These are phyloP conservation scores for Cinara cedri DNA, from an alignment of 2,888 invertebrate genomes.

Conservation along the genomic window DNA sequence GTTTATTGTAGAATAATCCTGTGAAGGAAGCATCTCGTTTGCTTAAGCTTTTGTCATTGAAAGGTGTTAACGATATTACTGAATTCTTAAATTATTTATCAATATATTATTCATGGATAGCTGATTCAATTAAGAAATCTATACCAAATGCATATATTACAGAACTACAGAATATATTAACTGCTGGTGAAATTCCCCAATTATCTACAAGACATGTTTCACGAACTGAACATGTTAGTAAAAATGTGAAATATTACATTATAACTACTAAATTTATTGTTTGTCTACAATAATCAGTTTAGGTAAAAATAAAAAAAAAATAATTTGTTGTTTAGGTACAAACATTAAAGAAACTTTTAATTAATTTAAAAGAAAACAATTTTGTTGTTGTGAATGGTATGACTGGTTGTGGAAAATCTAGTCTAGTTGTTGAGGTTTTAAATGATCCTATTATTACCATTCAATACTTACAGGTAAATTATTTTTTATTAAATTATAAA, in stretches of 20 bases:
- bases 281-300: too few species aligned
- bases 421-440: constrained; percentile 70
- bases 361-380: constrained; percentile 66
- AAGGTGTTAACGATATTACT: constrained; percentile 41
- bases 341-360: constrained; percentile 65
- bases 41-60: constrained; percentile 56
- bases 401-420: constrained; percentile 78
- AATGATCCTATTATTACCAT: constrained; percentile 66
- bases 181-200: constrained; percentile 68
- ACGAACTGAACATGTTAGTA: constrained; percentile 66
- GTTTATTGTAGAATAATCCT: constrained; percentile 52
- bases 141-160: constrained; percentile 21
- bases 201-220: constrained; percentile 67
- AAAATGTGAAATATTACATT: background rate
- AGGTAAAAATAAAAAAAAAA: too few species aligned
- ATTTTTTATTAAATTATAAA: background rate
- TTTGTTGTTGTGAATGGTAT: constrained; percentile 74
- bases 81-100: constrained; percentile 56
- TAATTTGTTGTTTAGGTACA: constrained; percentile 64
- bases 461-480: constrained; percentile 65
- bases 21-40: constrained; percentile 54
- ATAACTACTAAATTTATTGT: too few species aligned
- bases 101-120: constrained; percentile 58
- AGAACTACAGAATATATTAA: constrained; percentile 61
- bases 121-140: constrained; percentile 20